Percentiles rank a stretch among this genome's conserved stretches.
phyloP scores from a whole-genome alignment of 92 coral and sea anemone species.

The Epizoanthus rinbou region DNA sequence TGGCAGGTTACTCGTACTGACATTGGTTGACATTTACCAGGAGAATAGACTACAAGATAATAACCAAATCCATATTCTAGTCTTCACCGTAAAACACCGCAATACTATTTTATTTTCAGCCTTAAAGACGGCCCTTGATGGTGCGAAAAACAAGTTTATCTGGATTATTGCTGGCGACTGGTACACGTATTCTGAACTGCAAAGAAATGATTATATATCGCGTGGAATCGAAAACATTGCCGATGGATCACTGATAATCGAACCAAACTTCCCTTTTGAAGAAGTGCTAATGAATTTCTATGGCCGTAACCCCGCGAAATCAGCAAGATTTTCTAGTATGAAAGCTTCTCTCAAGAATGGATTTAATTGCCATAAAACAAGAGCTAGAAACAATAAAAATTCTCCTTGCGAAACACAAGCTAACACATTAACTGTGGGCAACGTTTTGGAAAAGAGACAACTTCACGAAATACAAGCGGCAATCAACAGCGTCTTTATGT shows the following conservation, averaged over 20 bases:
- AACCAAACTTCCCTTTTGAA: slow-evolving; percentile 63
- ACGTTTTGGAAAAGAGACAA: not conserved
- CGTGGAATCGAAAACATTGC: slow-evolving; percentile 31
- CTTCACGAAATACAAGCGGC: slow-evolving; percentile 63
- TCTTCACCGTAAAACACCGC: too few species aligned
- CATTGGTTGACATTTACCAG: too few species aligned
- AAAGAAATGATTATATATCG: not conserved
- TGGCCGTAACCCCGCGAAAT: slow-evolving; percentile 10
- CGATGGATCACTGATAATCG: slow-evolving; percentile 46
- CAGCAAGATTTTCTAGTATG: not conserved
- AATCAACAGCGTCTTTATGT: slow-evolving; percentile 59
- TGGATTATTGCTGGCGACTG: slow-evolving; percentile 67
- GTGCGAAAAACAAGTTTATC: slow-evolving; percentile 22
- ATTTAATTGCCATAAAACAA: slow-evolving; percentile 5
- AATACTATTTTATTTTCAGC: not conserved
- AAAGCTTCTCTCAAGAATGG: not conserved
- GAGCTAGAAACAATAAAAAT: not conserved
- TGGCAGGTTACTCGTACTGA: too few species aligned
- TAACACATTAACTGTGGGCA: not conserved
- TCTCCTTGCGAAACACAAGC: not conserved
- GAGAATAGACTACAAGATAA: not conserved
- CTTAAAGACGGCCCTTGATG: not conserved
- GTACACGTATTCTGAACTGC: not conserved
- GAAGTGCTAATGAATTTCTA: slow-evolving; percentile 55
- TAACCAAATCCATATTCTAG: not conserved